Percentiles rank a stretch among this genome's conserved stretches.
Evolutionary conservation across 2,888 invertebrate genomes (phyloP).

Genomic region (Saturnia pavonia): DNA sequence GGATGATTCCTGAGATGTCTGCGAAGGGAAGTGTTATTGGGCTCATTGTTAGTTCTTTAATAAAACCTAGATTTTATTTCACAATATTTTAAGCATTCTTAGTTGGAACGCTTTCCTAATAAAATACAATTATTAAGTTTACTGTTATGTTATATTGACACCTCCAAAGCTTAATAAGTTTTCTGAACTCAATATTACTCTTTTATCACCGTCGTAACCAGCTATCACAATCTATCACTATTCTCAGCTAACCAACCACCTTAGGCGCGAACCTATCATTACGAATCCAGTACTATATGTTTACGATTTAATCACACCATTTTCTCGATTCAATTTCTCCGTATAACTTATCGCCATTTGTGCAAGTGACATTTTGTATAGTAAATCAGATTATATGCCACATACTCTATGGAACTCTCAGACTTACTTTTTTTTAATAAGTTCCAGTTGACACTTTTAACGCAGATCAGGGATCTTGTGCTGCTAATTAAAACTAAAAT

Average conservation of each 20-base stretch:
- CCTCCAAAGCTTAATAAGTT: constrained; percentile 3
- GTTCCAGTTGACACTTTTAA: no score
- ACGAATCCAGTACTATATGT: constrained; percentile 5
- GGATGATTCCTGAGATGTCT: no score
- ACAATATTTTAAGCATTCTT: neutral
- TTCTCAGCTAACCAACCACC: constrained; percentile 34
- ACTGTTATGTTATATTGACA: neutral
- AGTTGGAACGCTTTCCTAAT: neutral
- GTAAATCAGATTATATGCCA: no score
- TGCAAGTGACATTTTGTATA: no score
- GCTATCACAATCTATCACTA: constrained; percentile 48
- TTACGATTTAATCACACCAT: neutral
- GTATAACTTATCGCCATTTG: neutral
- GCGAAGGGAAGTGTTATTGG: no score
- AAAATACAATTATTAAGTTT: neutral
- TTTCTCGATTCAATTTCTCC: neutral
- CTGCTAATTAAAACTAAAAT: no score
- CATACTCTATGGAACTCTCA: no score
- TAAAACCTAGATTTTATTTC: neutral
- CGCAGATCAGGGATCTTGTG: no score
- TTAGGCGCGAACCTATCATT: constrained; percentile 42
- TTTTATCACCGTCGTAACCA: constrained; percentile 32
- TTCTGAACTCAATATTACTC: constrained; percentile 6
- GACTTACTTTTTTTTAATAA: no score
- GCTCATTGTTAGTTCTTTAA: neutral